A percentile compares a stretch with the other conserved stretches of the same genome.
Evolutionary conservation across 2,797 vertebrate genomes (phyloP).

Genomic region (Percopsis omiscomaycus): DNA sequence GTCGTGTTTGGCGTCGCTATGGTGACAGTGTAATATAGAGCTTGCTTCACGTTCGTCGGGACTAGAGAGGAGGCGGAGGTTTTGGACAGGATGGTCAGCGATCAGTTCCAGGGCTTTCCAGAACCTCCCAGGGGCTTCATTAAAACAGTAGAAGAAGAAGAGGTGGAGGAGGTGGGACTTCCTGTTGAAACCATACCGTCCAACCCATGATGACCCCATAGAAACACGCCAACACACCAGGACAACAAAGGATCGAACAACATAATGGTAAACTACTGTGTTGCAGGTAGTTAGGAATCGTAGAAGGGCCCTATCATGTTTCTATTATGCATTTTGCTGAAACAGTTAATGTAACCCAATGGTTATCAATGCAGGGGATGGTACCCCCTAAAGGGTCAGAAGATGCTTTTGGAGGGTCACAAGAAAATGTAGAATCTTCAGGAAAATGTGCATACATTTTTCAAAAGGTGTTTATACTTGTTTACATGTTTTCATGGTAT

Average conservation of each 20-base stretch:
- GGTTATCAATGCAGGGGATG: no score
- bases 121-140: conserved; percentile 89
- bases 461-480: no score
- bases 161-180: conserved; percentile 79
- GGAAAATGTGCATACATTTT: no score
- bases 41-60: conserved; percentile 64
- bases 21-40: conserved; percentile 51
- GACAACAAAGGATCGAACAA: conserved; percentile 49
- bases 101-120: conserved; percentile 89
- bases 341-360: background rate
- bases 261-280: background rate
- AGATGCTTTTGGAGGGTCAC: no score
- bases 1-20: conserved; percentile 63
- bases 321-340: background rate
- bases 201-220: conserved; percentile 77
- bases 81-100: conserved; percentile 88
- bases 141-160: conserved; percentile 83
- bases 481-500: no score
- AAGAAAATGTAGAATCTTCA: no score
- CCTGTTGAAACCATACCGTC: conserved; percentile 86
- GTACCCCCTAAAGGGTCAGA: no score
- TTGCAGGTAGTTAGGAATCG: background rate
- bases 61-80: conserved; percentile 68
- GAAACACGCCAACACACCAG: conserved; percentile 65
- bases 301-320: conserved; percentile 12